phyloP scores from a whole-genome alignment of 2,888 invertebrate species.

The Laothoe populi region DNA sequence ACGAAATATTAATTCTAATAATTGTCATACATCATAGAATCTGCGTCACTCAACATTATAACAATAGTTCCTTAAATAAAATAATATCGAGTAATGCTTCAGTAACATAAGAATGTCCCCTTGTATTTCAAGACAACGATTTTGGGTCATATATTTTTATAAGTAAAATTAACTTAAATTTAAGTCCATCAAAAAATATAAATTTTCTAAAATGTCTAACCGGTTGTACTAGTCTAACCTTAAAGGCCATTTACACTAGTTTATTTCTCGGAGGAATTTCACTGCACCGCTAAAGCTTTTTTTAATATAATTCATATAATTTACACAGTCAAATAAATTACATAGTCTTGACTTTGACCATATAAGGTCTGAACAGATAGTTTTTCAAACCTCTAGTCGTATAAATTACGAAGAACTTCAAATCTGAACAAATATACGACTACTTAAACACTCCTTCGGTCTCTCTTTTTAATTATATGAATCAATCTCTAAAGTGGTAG shows the following conservation, averaged over 20 bases:
- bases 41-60: conserved; percentile 20
- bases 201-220: conserved; percentile 19
- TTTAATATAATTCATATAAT: background rate
- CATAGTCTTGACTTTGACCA: no score
- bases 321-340: no score
- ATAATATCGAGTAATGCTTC: conserved; percentile 8
- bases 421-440: no score
- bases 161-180: conserved; percentile 5
- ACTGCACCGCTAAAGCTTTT: no score
- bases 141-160: background rate
- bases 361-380: no score
- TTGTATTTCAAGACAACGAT: conserved; percentile 2
- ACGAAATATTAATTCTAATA: conserved; percentile 20
- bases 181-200: conserved; percentile 5
- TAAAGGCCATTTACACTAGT: background rate
- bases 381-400: no score
- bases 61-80: background rate
- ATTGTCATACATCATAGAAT: conserved; percentile 19
- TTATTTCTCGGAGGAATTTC: background rate
- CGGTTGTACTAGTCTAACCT: conserved; percentile 5
- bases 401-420: no score
- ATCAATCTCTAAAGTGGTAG: no score
- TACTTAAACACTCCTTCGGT: no score
- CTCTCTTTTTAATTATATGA: no score
- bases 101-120: conserved; percentile 2